Base-by-base conservation (phyloP, 1,140 invertebrate genomes). In the Amyelois transitella region DNA sequence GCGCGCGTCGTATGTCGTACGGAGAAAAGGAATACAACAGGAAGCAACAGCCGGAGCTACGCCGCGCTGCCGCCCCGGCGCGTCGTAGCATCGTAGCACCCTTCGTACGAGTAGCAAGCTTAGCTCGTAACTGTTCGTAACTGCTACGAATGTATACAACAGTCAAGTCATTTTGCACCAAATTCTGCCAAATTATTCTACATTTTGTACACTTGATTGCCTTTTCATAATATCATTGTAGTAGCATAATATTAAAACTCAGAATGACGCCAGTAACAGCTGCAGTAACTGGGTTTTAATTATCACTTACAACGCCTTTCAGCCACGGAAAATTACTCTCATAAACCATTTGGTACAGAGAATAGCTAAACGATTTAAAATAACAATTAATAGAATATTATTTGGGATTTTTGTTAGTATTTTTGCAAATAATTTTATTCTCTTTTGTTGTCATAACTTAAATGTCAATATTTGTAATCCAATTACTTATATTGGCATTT, bases 241-340 rank as follows among this genome's bases (percentile, higher is more conserved):
- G 75, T 72, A 69, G 64, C 58, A 64, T 59, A 54, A 66, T 74
- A 75, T 76, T 81, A 75, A 75, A 80, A 75, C 69, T 66, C 64
- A 65, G 61, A 70, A 75, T 79, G 72, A 74, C 68, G 64, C 55
- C 61, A 66, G 77, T 68, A 81, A 82, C 76, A 79, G 76, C 77
- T 81, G 79, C 72, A 76, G 69, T 77, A 77, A 80, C 73, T 60
- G 76, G 66, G 67, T 75, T 85, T 85, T 79, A 79, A 81, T 85
- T 85, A 82, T 82, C 76, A 81, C 72, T 82, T 75, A 81, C 75
- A 82, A 75, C 69, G 79, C 69, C 72, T 78, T 85, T 76, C 70
- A 76, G 70, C 68, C 61, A 66, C 62, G 69, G 69, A 72, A 66
- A 82, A 85, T 85, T 81, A 79, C 79, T 62, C 61, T 64, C 69